Base-by-base conservation (phyloP, 2,888 invertebrate species). In the Alcis repandata region DNA sequence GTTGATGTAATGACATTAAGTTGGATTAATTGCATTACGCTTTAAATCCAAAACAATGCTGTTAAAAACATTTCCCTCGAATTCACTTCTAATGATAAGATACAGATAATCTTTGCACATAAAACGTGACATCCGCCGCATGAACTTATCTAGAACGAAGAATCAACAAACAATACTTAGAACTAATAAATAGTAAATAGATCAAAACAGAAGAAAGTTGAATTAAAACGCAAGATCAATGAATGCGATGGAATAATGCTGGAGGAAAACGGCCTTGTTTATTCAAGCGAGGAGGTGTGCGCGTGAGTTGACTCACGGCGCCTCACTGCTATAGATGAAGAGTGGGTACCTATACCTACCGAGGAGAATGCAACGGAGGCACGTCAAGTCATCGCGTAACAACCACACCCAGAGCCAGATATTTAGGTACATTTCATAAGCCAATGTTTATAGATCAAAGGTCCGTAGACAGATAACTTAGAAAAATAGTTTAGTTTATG, bases 361-460 rank as follows among this genome's bases (percentile, higher is more conserved):
- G 33, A 7, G 10, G 19, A 51, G 41, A 64, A 63, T 63, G 70
- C 69, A 67, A 69, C 59, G 78, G 79, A 70, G 83, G 83, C 83
- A 79, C 83, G 83, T 79, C 83, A 72, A 52, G 83, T 79, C 83
- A 72, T 54, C 68, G 65, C 76, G 76, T 75, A 77, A 76, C 59
- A 63, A 76, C 77, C 78, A 79, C 80, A 68, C 73, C 71, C 66
- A 17, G 15, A n/a, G 52, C 45, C 43, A 53, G 41, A 62, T 52
- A 17, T 4, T 51, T 33, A 32, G 2, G 48, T 32, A 15, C 8
- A 3, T 49, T 48, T 27, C 20, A 22, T 20, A 17, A 19, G 43
- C 43, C 43, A 43, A 19, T 22, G n/a, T 36, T 36, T 51, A 36
- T 8, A 36, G 51, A 19, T 51, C 19, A 51, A 51, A 36, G 19